Percentiles rank a stretch among this genome's conserved stretches.
phyloP scores from a whole-genome alignment of 1,140 invertebrate species.

The Drosophila jambulina region DNA sequence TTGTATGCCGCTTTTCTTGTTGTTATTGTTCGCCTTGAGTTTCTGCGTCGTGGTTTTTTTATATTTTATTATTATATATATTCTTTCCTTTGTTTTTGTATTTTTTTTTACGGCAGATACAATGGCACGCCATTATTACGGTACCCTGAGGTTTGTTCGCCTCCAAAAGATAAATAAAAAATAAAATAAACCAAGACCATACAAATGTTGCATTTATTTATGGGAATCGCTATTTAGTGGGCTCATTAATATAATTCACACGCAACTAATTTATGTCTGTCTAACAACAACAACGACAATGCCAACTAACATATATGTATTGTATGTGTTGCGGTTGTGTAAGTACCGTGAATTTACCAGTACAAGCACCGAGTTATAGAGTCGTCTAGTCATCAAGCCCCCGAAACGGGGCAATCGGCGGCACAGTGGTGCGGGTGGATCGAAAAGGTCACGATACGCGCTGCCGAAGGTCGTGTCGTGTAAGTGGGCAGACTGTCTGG shows the following conservation, averaged over 20 bases:
- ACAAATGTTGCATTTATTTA: slow-evolving; percentile 26
- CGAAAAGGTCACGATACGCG: background rate
- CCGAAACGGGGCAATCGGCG: slow-evolving; percentile 23
- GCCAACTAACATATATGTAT: background rate
- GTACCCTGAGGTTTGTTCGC: slow-evolving; percentile 13
- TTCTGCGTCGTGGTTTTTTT: slow-evolving; percentile 55
- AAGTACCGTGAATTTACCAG: slow-evolving; percentile 32
- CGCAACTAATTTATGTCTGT: slow-evolving; percentile 49
- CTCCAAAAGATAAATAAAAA: slow-evolving; percentile 1
- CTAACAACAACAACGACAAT: slow-evolving; percentile 31
- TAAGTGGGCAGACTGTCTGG: slow-evolving; percentile 9
- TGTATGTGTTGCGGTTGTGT: slow-evolving; percentile 20
- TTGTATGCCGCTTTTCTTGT: slow-evolving; percentile 59
- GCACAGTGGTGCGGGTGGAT: slow-evolving; percentile 33
- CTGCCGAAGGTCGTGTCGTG: slow-evolving; percentile 11
- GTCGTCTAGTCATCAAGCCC: slow-evolving; percentile 44
- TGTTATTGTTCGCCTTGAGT: slow-evolving; percentile 52
- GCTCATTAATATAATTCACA: slow-evolving; percentile 57
- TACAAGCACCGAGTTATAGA: slow-evolving; percentile 17
- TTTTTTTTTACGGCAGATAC: slow-evolving; percentile 3
- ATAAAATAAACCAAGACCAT: background rate
- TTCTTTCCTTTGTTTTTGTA: background rate
- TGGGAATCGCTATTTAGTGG: slow-evolving; percentile 31
- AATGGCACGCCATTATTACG: slow-evolving; percentile 40
- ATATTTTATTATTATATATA: slow-evolving; percentile 3